Evolutionary conservation across 2,888 invertebrate genomes (phyloP).

Genomic region (Timema cristinae): DNA sequence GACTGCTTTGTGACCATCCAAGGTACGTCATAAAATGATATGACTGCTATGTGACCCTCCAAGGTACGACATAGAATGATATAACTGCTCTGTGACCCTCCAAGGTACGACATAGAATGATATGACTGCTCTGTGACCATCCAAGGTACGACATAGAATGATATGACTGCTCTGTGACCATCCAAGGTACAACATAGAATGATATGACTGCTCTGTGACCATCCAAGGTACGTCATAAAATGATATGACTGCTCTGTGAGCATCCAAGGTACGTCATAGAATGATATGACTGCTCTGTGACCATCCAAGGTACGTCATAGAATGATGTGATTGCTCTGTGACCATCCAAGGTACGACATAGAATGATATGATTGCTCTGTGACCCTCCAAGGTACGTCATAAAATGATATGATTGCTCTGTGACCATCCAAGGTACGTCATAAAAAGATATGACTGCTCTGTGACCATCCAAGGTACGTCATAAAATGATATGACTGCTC

Average conservation of each 20-base stretch:
- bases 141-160: conserved; percentile 26
- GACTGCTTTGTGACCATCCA: background rate
- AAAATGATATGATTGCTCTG: too few species aligned
- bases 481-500: too few species aligned
- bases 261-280: conserved; percentile 23
- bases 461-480: conserved; percentile 19
- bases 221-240: conserved; percentile 23
- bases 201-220: too few species aligned
- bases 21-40: conserved; percentile 25
- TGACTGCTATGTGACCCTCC: background rate
- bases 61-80: conserved; percentile 22
- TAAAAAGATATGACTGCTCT: too few species aligned
- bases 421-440: conserved; percentile 20
- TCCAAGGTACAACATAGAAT: conserved; percentile 24
- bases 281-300: too few species aligned
- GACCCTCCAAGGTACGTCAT: conserved; percentile 20
- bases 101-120: conserved; percentile 26
- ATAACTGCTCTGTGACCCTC: background rate
- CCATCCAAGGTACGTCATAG: conserved; percentile 20
- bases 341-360: conserved; percentile 21
- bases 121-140: background rate
- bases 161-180: background rate
- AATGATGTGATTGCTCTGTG: too few species aligned
- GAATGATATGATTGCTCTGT: too few species aligned
- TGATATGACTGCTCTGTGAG: too few species aligned